Percentiles rank a stretch among this genome's conserved stretches.
Evolutionary conservation across 2,888 invertebrate genomes (phyloP).

Genomic region (Bibio marci): DNA sequence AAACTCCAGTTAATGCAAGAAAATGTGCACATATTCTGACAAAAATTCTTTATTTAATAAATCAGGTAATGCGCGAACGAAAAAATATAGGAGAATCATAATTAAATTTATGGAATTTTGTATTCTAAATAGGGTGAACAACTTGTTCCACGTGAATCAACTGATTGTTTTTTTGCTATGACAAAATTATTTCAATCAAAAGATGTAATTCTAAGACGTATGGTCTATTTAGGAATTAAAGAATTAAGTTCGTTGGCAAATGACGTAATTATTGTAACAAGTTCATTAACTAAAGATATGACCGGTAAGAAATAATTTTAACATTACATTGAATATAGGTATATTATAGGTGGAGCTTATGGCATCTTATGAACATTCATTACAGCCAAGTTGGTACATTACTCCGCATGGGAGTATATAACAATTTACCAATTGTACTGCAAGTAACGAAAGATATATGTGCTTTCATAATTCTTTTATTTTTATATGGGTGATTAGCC

Average conservation of each 20-base stretch:
- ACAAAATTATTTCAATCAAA: conserved; percentile 97
- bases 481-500: no score
- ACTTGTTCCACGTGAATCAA: conserved; percentile 86
- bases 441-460: no score
- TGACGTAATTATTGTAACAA: conserved; percentile 98
- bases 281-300: conserved; percentile 95
- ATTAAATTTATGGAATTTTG: neutral
- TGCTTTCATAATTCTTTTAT: no score
- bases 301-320: conserved; percentile 65
- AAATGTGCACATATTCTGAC: conserved; percentile 94
- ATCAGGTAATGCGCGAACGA: conserved; percentile 44
- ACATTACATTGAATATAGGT: neutral
- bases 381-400: no score
- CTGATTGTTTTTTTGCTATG: conserved; percentile 98
- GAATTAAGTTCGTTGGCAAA: conserved; percentile 88
- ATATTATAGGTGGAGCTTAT: no score
- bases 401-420: no score
- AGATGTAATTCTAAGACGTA: conserved; percentile 81
- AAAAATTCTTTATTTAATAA: conserved; percentile 87
- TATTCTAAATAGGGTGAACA: conserved; percentile 51
- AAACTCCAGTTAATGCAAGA: conserved; percentile 90
- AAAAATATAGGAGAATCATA: neutral
- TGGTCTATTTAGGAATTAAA: conserved; percentile 94
- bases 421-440: no score
- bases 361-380: no score